These are phyloP conservation scores for Drosophila tristis DNA, from an alignment of 1,140 invertebrate species.

Conservation along the genomic window DNA sequence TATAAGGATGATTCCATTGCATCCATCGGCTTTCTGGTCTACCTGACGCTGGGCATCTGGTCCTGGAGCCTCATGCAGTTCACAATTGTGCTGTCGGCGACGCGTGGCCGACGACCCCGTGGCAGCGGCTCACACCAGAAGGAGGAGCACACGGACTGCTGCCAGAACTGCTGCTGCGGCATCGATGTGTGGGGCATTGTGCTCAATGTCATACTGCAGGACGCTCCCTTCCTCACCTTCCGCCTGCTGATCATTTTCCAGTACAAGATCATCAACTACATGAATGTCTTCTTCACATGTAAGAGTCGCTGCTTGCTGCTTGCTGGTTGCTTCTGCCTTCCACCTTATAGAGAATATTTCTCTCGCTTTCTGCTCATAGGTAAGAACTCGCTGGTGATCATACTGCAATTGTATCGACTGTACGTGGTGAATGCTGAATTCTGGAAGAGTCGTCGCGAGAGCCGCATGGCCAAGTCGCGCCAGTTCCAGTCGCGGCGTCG, in stretches of 20 bases:
- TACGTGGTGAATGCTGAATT: constrained; percentile 91
- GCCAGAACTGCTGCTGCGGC: constrained; percentile 88
- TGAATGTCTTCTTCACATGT: constrained; percentile 97
- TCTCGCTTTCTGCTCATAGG: constrained; percentile 86
- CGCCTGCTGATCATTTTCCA: constrained; percentile 92
- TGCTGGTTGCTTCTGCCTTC: background rate
- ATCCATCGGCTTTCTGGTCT: constrained; percentile 89
- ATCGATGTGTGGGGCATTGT: constrained; percentile 94
- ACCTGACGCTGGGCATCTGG: constrained; percentile 92
- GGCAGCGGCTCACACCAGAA: constrained; percentile 70
- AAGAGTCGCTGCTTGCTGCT: constrained; percentile 83
- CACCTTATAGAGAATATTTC: background rate
- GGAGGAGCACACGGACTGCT: constrained; percentile 81
- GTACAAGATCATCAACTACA: constrained; percentile 94
- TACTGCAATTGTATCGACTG: constrained; percentile 92
- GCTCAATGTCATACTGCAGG: constrained; percentile 91
- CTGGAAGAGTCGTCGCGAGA: constrained; percentile 85
- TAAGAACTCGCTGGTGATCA: constrained; percentile 93
- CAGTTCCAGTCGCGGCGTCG: constrained; percentile 82
- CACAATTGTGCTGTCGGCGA: constrained; percentile 94
- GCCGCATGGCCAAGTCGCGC: constrained; percentile 83
- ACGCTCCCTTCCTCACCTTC: constrained; percentile 94
- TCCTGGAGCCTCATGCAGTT: constrained; percentile 96
- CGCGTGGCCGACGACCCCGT: constrained; percentile 88
- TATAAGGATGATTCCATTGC: constrained; percentile 94